Base-by-base conservation (phyloP, 2,888 invertebrate genomes). In the Spialia ferax region DNA sequence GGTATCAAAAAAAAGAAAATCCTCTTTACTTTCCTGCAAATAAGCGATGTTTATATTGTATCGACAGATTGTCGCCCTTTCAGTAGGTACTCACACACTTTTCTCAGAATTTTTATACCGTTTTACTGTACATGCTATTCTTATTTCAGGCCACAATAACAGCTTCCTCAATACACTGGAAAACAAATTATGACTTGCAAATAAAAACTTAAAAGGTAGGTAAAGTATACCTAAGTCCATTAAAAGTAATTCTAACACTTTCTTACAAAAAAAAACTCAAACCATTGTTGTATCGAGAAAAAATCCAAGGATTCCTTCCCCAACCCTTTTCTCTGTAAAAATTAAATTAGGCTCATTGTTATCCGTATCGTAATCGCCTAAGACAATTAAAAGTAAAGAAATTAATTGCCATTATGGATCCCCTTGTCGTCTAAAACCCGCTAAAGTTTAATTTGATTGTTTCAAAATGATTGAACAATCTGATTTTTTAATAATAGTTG, bases 371-470 rank as follows among this genome's bases (percentile, higher is more conserved):
- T 75, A 82, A 79, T 81, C 79, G 74, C 85, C 75, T 83, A 81
- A 80, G 81, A 82, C 84, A 87, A 87, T 87, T 86, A 88, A 85
- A 84, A 81, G 54, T 63, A 77, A 78, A 76, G 70, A 73, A 77
- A 73, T 71, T 70, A 75, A 75, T 74, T 70, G 78, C 76, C 78
- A 81, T 80, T 73, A 23, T 71, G 70, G 8, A 75, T 75, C 78
- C 78, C 60, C 60, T 79, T 77, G 75, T 73, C 75, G 75, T 73
- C 77, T 73, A 81, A 81, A 82, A 80, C 81, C 80, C 74, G 23
- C 23, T 62, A 56, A 71, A 83, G 81, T n/a, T 76, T 79, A 79
- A 87, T 86, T 88, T 80, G 77, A 85, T 84, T 84, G 79, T 83
- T 22, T 61, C 20, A 32, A 26, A 32, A 32, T 18, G 7, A 18